Base-by-base conservation (phyloP, 2,113 vertebrate species). In the Spea multiplicata region DNA sequence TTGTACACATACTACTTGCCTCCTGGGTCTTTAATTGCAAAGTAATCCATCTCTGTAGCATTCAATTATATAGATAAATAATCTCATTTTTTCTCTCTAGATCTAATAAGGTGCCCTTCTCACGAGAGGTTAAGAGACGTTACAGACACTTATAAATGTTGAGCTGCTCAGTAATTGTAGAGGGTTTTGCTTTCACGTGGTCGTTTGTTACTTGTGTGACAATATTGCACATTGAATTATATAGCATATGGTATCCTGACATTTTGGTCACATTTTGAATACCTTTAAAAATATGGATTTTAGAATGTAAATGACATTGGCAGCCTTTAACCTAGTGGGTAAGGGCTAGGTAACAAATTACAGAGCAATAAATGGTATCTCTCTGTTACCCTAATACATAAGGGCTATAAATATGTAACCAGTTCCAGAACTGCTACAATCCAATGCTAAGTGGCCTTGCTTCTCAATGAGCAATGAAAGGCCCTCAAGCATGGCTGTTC, bases 41-140 rank as follows among this genome's bases (percentile, higher is more conserved):
- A 86, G 71, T 86, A 89, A 89, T 90, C 88, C 86, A 84, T 89
- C 86, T 88, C 86, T 86, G 88, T 88, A 88, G 87, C 83, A 81
- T 86, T 86, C 87, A 88, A 89, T 89, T 90, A 89, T 85, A 86
- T 84, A 87, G 86, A 88, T 88, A 88, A 89, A 89, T 88, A 88
- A 82, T 84, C 84, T 86, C 85, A 85, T 84, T 87, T 87, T 76
- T 87, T 88, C 84, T 84, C 85, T 30, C 81, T 88, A 86, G 85
- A 89, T 85, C 86, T 87, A 81, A 85, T 1, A 86, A 87, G 83
- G 82, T 78, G 70, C 5, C 10, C 82, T 81, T 76, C 81, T 83
- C 83, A 73, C 81, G 44, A 81, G 83, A 75, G 86, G 78, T 84
- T 82, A 71, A 0, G 50, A 81, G 81, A 75, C 3, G 66, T 76